These are phyloP conservation scores for Zhengitettix transpicula DNA, from an alignment of 2,888 invertebrate species.

Conservation along the genomic window DNA sequence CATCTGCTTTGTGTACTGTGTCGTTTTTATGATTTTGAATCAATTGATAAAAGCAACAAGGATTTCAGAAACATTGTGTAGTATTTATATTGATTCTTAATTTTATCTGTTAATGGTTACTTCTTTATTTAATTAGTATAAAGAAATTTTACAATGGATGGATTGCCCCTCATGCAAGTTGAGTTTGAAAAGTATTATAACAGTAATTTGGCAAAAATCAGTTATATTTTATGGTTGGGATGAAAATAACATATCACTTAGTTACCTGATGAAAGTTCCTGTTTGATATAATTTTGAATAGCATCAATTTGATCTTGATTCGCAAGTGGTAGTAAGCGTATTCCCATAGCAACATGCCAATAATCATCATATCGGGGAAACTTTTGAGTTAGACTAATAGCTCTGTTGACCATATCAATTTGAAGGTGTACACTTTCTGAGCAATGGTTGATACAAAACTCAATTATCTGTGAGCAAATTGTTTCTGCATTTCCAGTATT, in stretches of 20 bases:
- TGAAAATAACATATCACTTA: background rate
- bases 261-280: constrained; percentile 1
- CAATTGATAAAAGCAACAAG: no score
- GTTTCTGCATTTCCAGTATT: constrained; percentile 4
- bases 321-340: constrained; percentile 6
- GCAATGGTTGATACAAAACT: constrained; percentile 2
- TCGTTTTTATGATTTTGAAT: no score
- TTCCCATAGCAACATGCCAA: constrained; percentile 9
- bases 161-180: no score
- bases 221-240: no score
- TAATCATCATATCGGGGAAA: constrained; percentile 5
- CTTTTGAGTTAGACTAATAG: constrained; percentile 3
- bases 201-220: no score
- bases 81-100: no score
- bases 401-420: constrained; percentile 2
- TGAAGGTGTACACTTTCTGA: constrained; percentile 1
- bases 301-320: background rate
- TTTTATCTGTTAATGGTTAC: no score
- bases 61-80: no score
- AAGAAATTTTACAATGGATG: no score
- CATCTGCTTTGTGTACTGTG: no score
- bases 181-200: no score
- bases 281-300: constrained; percentile 5
- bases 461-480: constrained; percentile 7
- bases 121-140: no score